Base-by-base conservation (phyloP, 2,797 vertebrate species). In the Antennarius maculatus region DNA sequence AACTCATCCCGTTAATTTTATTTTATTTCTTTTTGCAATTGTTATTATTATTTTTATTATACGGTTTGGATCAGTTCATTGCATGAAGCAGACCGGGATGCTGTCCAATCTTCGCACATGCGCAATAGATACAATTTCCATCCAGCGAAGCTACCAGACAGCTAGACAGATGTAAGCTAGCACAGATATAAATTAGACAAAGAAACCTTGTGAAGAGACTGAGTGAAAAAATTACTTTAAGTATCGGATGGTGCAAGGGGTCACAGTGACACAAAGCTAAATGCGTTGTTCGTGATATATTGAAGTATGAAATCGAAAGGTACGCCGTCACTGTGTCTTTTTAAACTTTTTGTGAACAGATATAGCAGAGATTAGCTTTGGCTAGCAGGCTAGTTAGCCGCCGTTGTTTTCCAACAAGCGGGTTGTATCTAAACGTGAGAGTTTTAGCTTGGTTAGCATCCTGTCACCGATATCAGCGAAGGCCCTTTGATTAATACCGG, bases 301-400 rank as follows among this genome's bases (percentile, higher is more conserved):
- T 89, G 89, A 91, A 92, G 88, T 89, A 91, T 93, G 90, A 87
- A 91, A 86, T 72, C 86, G 72, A 93, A 92, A 93, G 93, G 93
- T 94, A 92, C 67, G 91, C 88, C 80, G 66, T 69, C 66, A 83
- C 68, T 75, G 65, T 66, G 67, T 89, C 76, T 89, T 91, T 92
- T 91, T 90, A 85, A 91, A 86, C 85, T 92, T 90, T 91, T 91
- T 88, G 82, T 74, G 54, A 86, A 80, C 84, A 84, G 83, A 42
- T 69, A 74, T 77, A 87, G 76, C 50, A 85, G 81, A 78, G 57
- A 81, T 86, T 91, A 90, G 85, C 89, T 67, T 46, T 2, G 69
- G 86, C 83, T 89, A 89, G 80, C 71, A 43, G 41, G 84, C 83
- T 89, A 83, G 83, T 78, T 90, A 91, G 86, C 86, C 53, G 48